Conservation (phyloP, 1,140 invertebrate genomes). For the Oreohelix idahoensis region DNA sequence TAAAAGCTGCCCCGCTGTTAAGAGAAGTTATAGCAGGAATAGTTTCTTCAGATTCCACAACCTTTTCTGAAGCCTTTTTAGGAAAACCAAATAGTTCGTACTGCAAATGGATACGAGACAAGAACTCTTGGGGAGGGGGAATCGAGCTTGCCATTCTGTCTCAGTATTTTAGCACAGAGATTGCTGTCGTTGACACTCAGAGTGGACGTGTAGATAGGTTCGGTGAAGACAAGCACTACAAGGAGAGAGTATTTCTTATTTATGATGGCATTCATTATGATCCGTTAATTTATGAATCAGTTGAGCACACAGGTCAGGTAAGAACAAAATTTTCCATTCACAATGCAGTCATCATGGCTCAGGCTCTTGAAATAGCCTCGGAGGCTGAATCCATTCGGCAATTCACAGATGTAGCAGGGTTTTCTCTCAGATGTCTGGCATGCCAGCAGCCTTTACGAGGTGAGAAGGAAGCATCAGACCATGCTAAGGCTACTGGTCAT, state of each 20-base stretch:
- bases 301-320: conserved; percentile 55
- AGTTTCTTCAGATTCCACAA: conserved; percentile 83
- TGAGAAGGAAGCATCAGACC: conserved; percentile 84
- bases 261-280: conserved; percentile 98
- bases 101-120: conserved; percentile 76
- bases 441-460: conserved; percentile 85
- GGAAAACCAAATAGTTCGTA: conserved; percentile 90
- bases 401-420: conserved; percentile 91
- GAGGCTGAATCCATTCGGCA: conserved; percentile 90
- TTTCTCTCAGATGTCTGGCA: conserved; percentile 85
- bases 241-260: conserved; percentile 87
- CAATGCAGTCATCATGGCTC: conserved; percentile 81
- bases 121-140: conserved; percentile 90
- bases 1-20: conserved; percentile 81
- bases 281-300: conserved; percentile 88
- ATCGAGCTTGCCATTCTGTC: conserved; percentile 94
- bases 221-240: conserved; percentile 92
- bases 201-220: conserved; percentile 92
- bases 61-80: conserved; percentile 89
- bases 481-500: conserved; percentile 89
- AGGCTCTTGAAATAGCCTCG: conserved; percentile 87
- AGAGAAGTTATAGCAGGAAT: conserved; percentile 89
- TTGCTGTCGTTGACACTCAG: conserved; percentile 93
- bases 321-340: conserved; percentile 84
- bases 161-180: conserved; percentile 90